phyloP scores from a whole-genome alignment of 1,140 invertebrate genomes.

The Phthorimaea operculella region DNA sequence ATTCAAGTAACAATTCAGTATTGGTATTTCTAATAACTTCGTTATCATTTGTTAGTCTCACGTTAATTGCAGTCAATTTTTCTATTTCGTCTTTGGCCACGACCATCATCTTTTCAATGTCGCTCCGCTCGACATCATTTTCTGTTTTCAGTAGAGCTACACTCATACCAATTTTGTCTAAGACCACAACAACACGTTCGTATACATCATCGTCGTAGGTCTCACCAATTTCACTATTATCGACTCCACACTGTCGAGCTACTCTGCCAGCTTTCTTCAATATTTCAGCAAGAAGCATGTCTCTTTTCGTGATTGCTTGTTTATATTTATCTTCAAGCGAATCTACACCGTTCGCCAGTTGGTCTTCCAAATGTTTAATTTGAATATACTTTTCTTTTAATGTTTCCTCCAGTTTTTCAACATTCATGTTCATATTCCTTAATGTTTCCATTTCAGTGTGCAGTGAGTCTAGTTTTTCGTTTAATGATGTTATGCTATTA shows the following conservation, averaged over 20 bases:
- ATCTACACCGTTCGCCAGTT: neutral
- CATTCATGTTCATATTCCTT: constrained; percentile 9
- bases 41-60: constrained; percentile 22
- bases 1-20: constrained; percentile 17
- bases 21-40: constrained; percentile 30
- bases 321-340: neutral
- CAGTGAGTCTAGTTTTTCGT: neutral
- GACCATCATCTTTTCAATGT: constrained; percentile 20
- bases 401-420: constrained; percentile 16
- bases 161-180: constrained; percentile 32
- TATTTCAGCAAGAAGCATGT: neutral
- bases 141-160: constrained; percentile 17
- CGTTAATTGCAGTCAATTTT: constrained; percentile 31
- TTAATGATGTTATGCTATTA: constrained; percentile 7
- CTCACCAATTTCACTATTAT: no score
- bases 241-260: neutral
- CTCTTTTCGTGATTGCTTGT: neutral
- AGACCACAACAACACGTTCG: constrained; percentile 20
- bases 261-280: neutral
- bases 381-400: constrained; percentile 15
- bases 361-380: neutral
- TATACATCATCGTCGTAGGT: neutral
- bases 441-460: neutral
- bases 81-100: constrained; percentile 29
- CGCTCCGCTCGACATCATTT: constrained; percentile 13